Evolutionary conservation across 2,113 vertebrate species (phyloP).

Genomic region (Ciconia boyciana): DNA sequence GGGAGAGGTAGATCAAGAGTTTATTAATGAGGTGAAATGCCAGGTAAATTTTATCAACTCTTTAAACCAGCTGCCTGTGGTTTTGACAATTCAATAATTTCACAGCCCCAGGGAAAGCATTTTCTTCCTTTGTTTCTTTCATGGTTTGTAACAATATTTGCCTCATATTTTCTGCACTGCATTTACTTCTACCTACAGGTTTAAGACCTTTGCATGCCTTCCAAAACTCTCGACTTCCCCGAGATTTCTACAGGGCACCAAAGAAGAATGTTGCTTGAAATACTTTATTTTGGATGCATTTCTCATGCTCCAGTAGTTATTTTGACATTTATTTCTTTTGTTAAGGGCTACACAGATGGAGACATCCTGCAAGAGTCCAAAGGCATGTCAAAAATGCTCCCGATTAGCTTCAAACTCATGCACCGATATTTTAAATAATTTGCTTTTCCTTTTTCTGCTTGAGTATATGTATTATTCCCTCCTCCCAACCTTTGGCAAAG

Average conservation of each 20-base stretch:
- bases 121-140: slow-evolving; percentile 24
- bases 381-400: background rate
- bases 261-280: background rate
- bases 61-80: slow-evolving; percentile 13
- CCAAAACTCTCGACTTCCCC: background rate
- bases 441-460: background rate
- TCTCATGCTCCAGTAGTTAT: background rate
- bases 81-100: slow-evolving; percentile 52
- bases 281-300: background rate
- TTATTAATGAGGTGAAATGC: slow-evolving; percentile 6
- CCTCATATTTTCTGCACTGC: slow-evolving; percentile 1
- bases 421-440: background rate
- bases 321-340: slow-evolving; percentile 18
- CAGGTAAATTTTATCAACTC: slow-evolving; percentile 21
- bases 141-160: slow-evolving; percentile 19
- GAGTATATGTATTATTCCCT: background rate
- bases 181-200: slow-evolving; percentile 8
- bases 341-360: slow-evolving; percentile 36
- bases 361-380: slow-evolving; percentile 5
- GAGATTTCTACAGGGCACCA: background rate
- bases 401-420: background rate
- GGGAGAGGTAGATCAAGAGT: background rate
- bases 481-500: background rate
- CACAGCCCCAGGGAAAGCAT: slow-evolving; percentile 18
- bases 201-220: background rate